Base-by-base conservation (phyloP, 2,797 vertebrate species). In the Nasua narica region DNA sequence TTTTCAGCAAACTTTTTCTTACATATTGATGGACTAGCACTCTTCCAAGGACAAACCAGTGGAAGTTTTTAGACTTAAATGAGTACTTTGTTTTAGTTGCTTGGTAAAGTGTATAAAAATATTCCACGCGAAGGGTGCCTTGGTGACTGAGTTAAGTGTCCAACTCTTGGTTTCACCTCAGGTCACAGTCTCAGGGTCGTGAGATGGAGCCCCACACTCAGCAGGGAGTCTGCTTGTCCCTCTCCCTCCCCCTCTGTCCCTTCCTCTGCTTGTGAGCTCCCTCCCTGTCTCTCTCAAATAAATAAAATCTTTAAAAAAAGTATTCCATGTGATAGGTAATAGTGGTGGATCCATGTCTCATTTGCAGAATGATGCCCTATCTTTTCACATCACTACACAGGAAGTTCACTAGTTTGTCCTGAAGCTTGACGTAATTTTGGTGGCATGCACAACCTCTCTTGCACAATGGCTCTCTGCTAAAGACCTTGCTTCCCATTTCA, bases 401-500 rank as follows among this genome's bases (percentile, higher is more conserved):
- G 19, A 52, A 46, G 40, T 93, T 82, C 52, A 84, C 37, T 90
- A 18, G 25, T 77, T 93, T 86, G 32, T 54, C 77, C 7, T 87
- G 23, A 16, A 95, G 43, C 27, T 90, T 87, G 52, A 70, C 48
- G 18, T 72, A 52, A 40, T 77, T 84, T 87, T 60, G 65, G 40
- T 87, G 13, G 37, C 52, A 70, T 37, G 6, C 1, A 92, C 50
- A 93, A 15, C 35, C 78, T 37, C 43, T 93, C 27, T 5, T 58
- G 18, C 7, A 37, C 8, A 58, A 0, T 70, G 23, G 0, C 13
- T 74, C 29, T 83, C 32, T 83, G 32, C 23, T 74, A 27, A 95
- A 95, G 69, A 81, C 7, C 19, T 88, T 91, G 32, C n/a, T 95
- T 79, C 23, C 18, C 18, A 52, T 91, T 90, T 95, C 65, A 79